A percentile compares a stretch with the other conserved stretches of the same genome.
phyloP scores from a whole-genome alignment of 2,113 vertebrate species.

The Microcebus ravelobensis region DNA sequence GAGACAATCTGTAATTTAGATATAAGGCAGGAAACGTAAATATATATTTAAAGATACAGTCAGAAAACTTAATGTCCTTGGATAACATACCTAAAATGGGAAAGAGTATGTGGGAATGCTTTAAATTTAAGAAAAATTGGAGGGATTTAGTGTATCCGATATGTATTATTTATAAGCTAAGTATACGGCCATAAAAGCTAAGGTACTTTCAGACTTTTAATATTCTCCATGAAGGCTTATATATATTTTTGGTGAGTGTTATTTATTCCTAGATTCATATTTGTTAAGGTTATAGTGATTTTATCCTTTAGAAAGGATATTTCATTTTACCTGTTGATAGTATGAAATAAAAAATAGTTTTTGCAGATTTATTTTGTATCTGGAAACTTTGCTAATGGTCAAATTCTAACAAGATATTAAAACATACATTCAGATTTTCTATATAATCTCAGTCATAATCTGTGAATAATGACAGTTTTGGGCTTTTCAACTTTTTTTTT shows the following conservation, averaged over 20 bases:
- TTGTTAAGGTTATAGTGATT: background rate
- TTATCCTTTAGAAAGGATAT: background rate
- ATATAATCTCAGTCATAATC: background rate
- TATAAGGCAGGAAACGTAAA: background rate
- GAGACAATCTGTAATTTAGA: background rate
- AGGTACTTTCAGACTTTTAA: background rate
- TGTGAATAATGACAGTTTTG: background rate
- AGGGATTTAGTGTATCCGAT: background rate
- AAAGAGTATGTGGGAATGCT: background rate
- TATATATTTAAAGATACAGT: background rate
- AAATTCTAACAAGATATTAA: background rate
- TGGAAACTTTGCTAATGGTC: background rate
- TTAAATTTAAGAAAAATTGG: background rate
- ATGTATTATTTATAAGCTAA: background rate
- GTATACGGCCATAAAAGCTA: background rate
- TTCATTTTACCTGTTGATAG: background rate
- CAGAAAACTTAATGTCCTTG: background rate
- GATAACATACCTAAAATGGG: background rate
- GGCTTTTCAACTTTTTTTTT: background rate
- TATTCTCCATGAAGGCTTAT: background rate
- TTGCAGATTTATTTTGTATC: background rate
- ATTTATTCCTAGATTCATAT: background rate
- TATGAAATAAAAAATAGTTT: background rate
- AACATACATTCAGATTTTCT: background rate
- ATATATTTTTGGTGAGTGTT: background rate